These are phyloP conservation scores for Osmerus eperlanus DNA, from an alignment of 2,113 vertebrate genomes.

Conservation along the genomic window DNA sequence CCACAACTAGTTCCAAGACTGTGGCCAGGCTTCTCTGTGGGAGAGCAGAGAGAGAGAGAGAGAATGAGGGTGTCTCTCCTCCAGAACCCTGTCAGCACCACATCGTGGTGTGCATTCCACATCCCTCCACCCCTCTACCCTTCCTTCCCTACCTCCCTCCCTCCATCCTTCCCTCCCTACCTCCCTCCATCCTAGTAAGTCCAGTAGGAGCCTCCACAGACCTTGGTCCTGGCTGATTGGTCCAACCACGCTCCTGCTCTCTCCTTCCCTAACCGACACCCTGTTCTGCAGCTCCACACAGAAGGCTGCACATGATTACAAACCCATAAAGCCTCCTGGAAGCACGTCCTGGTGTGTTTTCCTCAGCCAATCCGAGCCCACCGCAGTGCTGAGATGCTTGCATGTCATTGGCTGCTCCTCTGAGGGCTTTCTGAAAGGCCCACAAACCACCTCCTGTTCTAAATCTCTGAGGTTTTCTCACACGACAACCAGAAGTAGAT, in stretches of 20 bases:
- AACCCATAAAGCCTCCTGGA: constrained; percentile 6
- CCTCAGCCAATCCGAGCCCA: neutral
- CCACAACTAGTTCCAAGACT: constrained; percentile 4
- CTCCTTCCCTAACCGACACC: neutral
- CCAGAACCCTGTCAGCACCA: neutral
- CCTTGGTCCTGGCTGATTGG: neutral
- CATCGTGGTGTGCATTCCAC: too few species aligned
- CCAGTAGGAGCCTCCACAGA: too few species aligned
- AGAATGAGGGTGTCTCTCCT: neutral
- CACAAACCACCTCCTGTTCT: too few species aligned
- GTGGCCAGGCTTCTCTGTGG: neutral
- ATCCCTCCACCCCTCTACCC: neutral
- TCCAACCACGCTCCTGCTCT: neutral
- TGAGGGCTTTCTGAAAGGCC: too few species aligned
- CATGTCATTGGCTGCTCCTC: too few species aligned
- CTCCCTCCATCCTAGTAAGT: neutral
- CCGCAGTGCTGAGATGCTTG: too few species aligned
- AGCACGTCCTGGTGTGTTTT: constrained; percentile 8
- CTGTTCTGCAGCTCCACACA: constrained; percentile 2
- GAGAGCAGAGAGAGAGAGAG: neutral
- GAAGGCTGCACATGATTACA: constrained; percentile 11
- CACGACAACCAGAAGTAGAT: too few species aligned
- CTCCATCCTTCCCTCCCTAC: neutral
- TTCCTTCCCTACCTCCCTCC: neutral
- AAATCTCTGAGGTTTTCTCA: too few species aligned